phyloP scores from a whole-genome alignment of 1,140 invertebrate species.

The Rhagoletis zephyria region DNA sequence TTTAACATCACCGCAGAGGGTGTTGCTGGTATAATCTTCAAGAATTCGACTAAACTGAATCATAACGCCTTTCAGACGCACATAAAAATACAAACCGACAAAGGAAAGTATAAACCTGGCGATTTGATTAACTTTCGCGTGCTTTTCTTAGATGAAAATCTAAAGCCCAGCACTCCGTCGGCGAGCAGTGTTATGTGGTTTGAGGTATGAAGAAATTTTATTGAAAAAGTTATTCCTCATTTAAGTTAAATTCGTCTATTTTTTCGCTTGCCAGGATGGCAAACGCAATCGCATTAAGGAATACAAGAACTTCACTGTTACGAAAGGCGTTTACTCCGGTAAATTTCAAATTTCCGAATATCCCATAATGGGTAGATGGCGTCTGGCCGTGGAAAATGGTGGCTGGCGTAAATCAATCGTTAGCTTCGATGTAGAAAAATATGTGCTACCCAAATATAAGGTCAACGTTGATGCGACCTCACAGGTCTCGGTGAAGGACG shows the following conservation, averaged over 20 bases:
- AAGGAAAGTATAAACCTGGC: slow-evolving; percentile 92
- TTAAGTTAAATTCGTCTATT: background rate
- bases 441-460: slow-evolving; percentile 93
- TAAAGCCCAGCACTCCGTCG: slow-evolving; percentile 82
- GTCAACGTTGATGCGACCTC: slow-evolving; percentile 86
- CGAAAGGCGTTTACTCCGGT: slow-evolving; percentile 81
- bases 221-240: background rate
- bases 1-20: slow-evolving; percentile 86
- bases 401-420: slow-evolving; percentile 60
- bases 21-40: slow-evolving; percentile 85
- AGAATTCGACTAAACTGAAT: slow-evolving; percentile 93
- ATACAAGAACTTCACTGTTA: slow-evolving; percentile 81
- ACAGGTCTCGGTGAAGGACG: slow-evolving; percentile 87
- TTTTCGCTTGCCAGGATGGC: slow-evolving; percentile 58
- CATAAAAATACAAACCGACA: slow-evolving; percentile 94
- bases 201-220: slow-evolving; percentile 35
- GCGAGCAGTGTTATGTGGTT: slow-evolving; percentile 76
- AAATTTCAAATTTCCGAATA: slow-evolving; percentile 85
- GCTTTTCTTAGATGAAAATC: slow-evolving; percentile 84
- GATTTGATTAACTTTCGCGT: slow-evolving; percentile 88
- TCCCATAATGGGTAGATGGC: slow-evolving; percentile 91
- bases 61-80: slow-evolving; percentile 81
- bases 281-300: slow-evolving; percentile 79
- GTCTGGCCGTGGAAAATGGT: slow-evolving; percentile 72
- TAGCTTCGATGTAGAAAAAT: slow-evolving; percentile 80